Conservation (phyloP, 2,797 vertebrate genomes). For the Tapirus indicus region DNA sequence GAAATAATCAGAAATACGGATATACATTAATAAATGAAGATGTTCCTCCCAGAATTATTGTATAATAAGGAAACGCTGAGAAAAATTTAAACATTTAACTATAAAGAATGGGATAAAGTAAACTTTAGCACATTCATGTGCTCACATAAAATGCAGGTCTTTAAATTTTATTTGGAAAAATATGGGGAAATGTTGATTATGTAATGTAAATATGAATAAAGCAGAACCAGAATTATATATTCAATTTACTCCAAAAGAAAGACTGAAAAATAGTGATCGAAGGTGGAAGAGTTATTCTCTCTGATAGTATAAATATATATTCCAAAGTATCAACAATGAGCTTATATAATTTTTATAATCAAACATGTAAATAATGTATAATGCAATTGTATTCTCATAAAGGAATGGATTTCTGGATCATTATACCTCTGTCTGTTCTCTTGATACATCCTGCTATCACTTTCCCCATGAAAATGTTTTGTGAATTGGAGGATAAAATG, state of each 20-base stretch:
- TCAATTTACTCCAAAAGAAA: constrained; percentile 23
- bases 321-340: not conserved
- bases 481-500: constrained; percentile 15
- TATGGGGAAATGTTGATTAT: not conserved
- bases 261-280: not conserved
- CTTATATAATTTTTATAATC: not conserved
- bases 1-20: not conserved
- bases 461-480: not conserved
- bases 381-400: not conserved
- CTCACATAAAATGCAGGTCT: not conserved
- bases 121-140: not conserved
- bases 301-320: not conserved
- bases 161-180: constrained; percentile 45
- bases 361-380: not conserved
- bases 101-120: not conserved
- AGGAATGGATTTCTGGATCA: not conserved
- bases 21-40: not conserved
- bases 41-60: not conserved
- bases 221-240: not conserved
- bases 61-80: not conserved
- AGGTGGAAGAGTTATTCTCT: not conserved
- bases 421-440: not conserved
- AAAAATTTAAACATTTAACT: not conserved
- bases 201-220: not conserved
- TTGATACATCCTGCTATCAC: not conserved